These are phyloP conservation scores for Drosophila athabasca DNA, from an alignment of 1,140 invertebrate genomes.

Conservation along the genomic window DNA sequence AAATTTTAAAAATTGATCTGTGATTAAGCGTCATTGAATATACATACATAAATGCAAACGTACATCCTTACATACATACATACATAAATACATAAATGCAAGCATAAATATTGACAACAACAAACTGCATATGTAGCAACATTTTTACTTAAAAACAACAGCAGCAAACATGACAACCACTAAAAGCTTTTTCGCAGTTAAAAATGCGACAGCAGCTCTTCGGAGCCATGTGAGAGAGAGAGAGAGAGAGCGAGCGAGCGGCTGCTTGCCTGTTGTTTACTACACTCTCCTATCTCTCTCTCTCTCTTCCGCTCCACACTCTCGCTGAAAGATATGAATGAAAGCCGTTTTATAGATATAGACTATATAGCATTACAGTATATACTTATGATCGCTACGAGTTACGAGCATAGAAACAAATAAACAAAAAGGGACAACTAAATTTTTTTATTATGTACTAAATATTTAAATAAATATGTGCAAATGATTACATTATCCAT, in stretches of 20 bases:
- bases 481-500: constrained; percentile 49
- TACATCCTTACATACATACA: constrained; percentile 29
- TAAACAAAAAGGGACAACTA: constrained; percentile 57
- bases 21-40: constrained; percentile 82
- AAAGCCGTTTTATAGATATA: constrained; percentile 69
- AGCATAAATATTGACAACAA: constrained; percentile 35
- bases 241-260: constrained; percentile 11
- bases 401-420: constrained; percentile 56
- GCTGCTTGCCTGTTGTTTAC: too few species aligned
- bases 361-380: constrained; percentile 59
- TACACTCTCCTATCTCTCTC: constrained; percentile 28
- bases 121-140: constrained; percentile 32
- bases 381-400: constrained; percentile 71
- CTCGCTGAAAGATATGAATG: constrained; percentile 35
- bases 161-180: constrained; percentile 53
- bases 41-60: constrained; percentile 47
- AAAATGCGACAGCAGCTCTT: constrained; percentile 21
- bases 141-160: constrained; percentile 53
- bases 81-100: constrained; percentile 36
- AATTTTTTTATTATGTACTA: constrained; percentile 77
- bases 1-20: constrained; percentile 81
- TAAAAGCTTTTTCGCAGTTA: constrained; percentile 63
- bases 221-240: constrained; percentile 19
- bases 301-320: constrained; percentile 17
- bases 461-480: constrained; percentile 78